Evolutionary conservation across 2,797 vertebrate species (phyloP), one percentile per base, ranked within the genome.

Genomic region (Notolabrus celidotus): DNA sequence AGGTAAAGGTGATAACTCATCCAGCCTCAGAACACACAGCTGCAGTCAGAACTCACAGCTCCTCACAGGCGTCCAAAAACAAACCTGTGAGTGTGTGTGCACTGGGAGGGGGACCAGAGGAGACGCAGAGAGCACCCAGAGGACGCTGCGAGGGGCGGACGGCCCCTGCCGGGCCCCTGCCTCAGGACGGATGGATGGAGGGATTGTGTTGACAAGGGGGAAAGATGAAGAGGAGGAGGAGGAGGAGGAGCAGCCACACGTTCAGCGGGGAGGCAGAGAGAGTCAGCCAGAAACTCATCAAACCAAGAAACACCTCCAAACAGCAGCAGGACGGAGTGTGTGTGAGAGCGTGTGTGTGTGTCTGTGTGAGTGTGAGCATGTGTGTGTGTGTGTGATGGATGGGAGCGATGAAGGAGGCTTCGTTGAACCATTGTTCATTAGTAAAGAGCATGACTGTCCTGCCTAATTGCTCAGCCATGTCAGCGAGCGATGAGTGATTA

Each of bases 181-280:
- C 79, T 86, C 68, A 68, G 83, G 80, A 91, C 79, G 84, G 86
- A 91, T 91, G 86, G 89, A 85, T 86, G 74, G 71, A 83, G 77
- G 84, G 85, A 91, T 89, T 86, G 87, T 88, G 87, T 91, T 94
- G 94, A 93, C 92, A 94, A 87, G 88, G 90, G 87, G 90, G 84
- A 88, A 91, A 87, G 85, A 88, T 16, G 67, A 83, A 77, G 82
- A 83, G 62, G 77, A 80, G 77, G 74, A 84, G 81, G 80, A 86
- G 83, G 72, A 31, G 27, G 27, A 83, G 80, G 83, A 58, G 84
- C 84, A 87, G 88, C 81, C 88, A 90, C 89, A 86, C 84, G 52
- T 93, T 80, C 93, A 90, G 93, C 91, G 56, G 92, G 92, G 88
- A 92, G 84, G 80, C 89, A 83, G 71, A 77, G 88, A 79, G 82